These are phyloP conservation scores for Prosapia bicincta DNA, from an alignment of 2,888 invertebrate species.

Conservation along the genomic window DNA sequence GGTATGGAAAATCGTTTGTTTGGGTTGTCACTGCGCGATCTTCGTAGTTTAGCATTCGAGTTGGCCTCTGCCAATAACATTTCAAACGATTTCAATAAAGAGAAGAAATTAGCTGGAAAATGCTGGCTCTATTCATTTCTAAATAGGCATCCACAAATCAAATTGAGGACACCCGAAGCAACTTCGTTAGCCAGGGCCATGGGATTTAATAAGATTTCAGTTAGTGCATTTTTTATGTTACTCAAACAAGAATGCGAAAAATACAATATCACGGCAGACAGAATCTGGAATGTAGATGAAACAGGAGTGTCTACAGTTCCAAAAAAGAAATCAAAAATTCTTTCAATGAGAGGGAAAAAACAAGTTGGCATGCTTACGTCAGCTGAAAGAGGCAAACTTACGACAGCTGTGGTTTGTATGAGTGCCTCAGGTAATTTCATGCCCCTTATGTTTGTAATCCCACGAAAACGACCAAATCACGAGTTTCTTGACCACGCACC, in stretches of 20 bases:
- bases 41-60: not conserved
- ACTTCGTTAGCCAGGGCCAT: not conserved
- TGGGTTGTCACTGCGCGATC: no score
- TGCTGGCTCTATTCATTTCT: not conserved
- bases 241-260: no score
- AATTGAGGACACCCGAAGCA: not conserved
- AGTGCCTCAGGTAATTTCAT: not conserved
- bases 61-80: not conserved
- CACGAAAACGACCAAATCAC: not conserved
- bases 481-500: not conserved
- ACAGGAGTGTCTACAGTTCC: constrained; percentile 8
- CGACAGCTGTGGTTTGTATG: no score
- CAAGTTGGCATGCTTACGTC: not conserved
- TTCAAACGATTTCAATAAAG: not conserved
- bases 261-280: not conserved
- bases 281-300: constrained; percentile 13
- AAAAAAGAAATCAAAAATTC: no score
- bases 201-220: not conserved
- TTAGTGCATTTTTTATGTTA: no score
- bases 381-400: not conserved
- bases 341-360: no score
- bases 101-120: not conserved
- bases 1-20: no score
- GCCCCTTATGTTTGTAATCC: not conserved
- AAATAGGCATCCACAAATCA: not conserved